Conservation (phyloP, 2,797 vertebrate genomes). For the Vespertilio murinus region DNA sequence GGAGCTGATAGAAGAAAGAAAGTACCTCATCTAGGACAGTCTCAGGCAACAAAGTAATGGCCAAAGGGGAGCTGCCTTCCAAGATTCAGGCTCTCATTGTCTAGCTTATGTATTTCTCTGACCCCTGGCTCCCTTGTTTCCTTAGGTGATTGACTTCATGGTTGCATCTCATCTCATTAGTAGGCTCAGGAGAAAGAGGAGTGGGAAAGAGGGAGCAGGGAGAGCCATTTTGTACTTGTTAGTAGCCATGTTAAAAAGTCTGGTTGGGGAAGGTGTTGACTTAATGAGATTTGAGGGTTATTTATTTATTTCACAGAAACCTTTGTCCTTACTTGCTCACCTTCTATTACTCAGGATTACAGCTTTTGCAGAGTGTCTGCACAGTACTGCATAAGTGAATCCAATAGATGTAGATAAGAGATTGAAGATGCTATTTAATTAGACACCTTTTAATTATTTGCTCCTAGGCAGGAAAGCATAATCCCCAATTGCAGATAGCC, state of each 20-base stretch:
- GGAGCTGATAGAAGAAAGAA: conserved; percentile 14
- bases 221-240: conserved; percentile 47
- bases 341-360: background rate
- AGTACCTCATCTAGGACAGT: conserved; percentile 4
- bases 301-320: conserved; percentile 23
- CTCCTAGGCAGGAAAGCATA: background rate
- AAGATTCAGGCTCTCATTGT: background rate
- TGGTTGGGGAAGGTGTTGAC: background rate
- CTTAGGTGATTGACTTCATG: background rate
- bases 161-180: conserved; percentile 30
- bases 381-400: background rate
- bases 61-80: background rate
- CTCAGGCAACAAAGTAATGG: conserved; percentile 28
- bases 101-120: background rate
- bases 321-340: background rate
- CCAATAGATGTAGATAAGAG: background rate
- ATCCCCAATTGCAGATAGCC: background rate
- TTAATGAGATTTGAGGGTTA: conserved; percentile 36
- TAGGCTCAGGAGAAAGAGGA: background rate
- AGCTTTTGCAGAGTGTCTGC: background rate
- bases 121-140: background rate
- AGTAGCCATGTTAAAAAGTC: conserved; percentile 24
- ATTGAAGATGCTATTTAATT: conserved; percentile 36
- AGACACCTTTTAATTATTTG: background rate
- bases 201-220: background rate